Percentiles rank a stretch among this genome's conserved stretches.
These are phyloP conservation scores for Peromyscus maniculatus DNA, from an alignment of 2,113 vertebrate genomes.

Conservation along the genomic window DNA sequence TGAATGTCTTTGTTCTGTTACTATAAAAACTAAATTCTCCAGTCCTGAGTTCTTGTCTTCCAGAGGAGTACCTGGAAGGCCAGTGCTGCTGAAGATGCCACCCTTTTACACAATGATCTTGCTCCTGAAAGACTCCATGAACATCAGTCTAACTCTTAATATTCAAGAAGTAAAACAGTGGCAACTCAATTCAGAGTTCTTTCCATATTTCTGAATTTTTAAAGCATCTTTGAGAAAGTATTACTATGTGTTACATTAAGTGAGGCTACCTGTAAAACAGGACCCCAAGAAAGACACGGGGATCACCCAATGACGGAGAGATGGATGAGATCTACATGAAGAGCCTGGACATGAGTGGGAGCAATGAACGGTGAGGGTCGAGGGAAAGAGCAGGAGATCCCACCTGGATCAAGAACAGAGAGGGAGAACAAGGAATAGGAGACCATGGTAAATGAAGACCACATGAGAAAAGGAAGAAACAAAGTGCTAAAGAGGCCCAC, in stretches of 20 bases:
- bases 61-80: not conserved
- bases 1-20: not conserved
- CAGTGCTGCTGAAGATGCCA: not conserved
- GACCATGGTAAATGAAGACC: too few relatives aligned
- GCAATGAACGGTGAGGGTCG: too few relatives aligned
- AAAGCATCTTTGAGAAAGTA: slow-evolving; percentile 2
- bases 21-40: not conserved
- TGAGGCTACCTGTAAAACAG: too few relatives aligned
- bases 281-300: too few relatives aligned
- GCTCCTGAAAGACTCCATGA: not conserved
- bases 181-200: not conserved
- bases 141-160: not conserved
- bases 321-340: too few relatives aligned
- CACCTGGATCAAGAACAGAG: too few relatives aligned
- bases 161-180: not conserved
- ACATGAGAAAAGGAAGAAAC: too few relatives aligned
- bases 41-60: not conserved
- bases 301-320: too few relatives aligned
- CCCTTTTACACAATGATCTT: not conserved
- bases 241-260: not conserved
- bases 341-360: too few relatives aligned
- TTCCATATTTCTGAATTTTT: not conserved
- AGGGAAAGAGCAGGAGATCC: too few relatives aligned
- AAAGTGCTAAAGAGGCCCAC: too few relatives aligned
- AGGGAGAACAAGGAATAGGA: too few relatives aligned